Conservation (phyloP, 2,113 vertebrate genomes). For the Cinclus cinclus region DNA sequence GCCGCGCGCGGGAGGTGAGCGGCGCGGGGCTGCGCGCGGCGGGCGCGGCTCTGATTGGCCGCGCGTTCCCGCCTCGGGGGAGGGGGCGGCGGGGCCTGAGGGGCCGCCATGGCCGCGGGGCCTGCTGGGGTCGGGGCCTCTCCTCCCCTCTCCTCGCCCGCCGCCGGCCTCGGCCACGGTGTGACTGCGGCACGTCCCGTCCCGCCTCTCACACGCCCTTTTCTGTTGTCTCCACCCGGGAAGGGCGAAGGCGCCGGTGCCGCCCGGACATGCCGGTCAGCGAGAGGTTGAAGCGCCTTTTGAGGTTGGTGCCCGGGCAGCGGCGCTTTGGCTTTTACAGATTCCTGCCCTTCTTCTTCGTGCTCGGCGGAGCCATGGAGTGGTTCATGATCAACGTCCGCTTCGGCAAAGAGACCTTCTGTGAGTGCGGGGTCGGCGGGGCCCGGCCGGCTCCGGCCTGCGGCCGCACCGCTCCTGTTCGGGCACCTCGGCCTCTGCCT, state of each 20-base stretch:
- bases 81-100: not conserved
- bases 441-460: not conserved
- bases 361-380: conserved; percentile 62
- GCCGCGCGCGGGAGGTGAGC: no score
- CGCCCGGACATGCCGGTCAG: not conserved
- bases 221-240: not conserved
- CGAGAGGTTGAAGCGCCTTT: not conserved
- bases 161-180: not conserved
- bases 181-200: not conserved
- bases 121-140: no score
- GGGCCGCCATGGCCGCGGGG: not conserved
- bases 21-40: not conserved
- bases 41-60: not conserved
- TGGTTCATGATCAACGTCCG: conserved; percentile 63
- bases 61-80: not conserved
- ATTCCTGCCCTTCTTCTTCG: conserved; percentile 59
- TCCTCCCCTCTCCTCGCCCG: no score
- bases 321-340: conserved; percentile 42
- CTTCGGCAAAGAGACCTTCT: conserved; percentile 46
- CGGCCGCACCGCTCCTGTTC: not conserved
- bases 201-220: not conserved
- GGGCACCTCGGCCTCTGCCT: not conserved
- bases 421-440: conserved; percentile 3
- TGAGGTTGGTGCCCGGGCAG: conserved; percentile 30
- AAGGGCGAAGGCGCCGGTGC: not conserved